Evolutionary conservation across 2,888 invertebrate species (phyloP).

Genomic region (Acanthococcus lagerstroemiae): DNA sequence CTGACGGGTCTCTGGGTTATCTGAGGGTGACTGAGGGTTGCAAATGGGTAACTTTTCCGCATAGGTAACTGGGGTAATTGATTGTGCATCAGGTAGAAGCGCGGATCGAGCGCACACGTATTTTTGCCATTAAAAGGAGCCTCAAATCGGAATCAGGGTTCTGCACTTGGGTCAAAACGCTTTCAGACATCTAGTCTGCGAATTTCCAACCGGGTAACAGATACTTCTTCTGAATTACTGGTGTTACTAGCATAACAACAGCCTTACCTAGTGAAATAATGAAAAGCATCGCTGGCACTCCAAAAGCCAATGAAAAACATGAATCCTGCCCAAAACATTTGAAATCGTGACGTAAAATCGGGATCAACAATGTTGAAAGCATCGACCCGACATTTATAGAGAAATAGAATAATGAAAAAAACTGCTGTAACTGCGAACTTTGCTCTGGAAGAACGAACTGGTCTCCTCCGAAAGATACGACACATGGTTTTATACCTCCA

Average conservation of each 20-base stretch:
- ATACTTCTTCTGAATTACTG: not conserved
- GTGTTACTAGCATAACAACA: conserved; percentile 43
- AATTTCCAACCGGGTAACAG: too few species aligned
- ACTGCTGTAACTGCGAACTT: conserved; percentile 53
- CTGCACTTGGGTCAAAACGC: too few species aligned
- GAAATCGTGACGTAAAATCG: conserved; percentile 55
- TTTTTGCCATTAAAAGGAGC: too few species aligned
- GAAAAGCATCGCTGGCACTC: conserved; percentile 58
- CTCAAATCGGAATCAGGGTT: too few species aligned
- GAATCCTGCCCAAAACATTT: conserved; percentile 55
- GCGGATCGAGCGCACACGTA: too few species aligned
- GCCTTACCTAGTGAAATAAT: conserved; percentile 51
- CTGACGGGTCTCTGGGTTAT: too few species aligned
- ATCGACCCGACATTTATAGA: conserved; percentile 55
- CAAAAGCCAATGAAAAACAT: conserved; percentile 64
- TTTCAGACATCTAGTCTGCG: too few species aligned
- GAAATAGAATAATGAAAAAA: conserved; percentile 71
- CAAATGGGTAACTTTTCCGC: too few species aligned
- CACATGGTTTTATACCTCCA: conserved; percentile 75
- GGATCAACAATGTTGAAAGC: conserved; percentile 62
- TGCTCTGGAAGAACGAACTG: conserved; percentile 59
- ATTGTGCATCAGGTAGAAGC: too few species aligned
- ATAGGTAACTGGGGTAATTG: too few species aligned
- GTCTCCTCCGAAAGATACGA: conserved; percentile 71
- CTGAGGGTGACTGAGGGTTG: too few species aligned